Evolutionary conservation across 2,888 invertebrate genomes (phyloP).

Genomic region (Colletes collaris): DNA sequence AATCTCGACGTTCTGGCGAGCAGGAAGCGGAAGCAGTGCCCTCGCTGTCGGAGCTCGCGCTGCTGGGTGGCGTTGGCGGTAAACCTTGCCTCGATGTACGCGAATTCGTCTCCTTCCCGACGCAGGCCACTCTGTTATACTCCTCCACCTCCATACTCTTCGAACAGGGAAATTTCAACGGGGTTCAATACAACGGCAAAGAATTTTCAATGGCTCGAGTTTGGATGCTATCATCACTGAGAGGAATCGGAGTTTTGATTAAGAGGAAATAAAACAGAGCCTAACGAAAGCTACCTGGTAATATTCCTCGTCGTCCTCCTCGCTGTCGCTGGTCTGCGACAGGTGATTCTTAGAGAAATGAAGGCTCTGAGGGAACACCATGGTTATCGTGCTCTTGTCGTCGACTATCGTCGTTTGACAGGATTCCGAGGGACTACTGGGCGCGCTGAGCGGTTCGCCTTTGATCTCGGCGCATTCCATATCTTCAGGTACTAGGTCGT

Average conservation of each 20-base stretch:
- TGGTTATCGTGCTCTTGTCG: constrained; percentile 73
- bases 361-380: constrained; percentile 76
- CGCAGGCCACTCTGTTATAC: constrained; percentile 59
- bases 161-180: neutral
- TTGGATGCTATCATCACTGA: too few species aligned
- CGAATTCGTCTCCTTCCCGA: constrained; percentile 66
- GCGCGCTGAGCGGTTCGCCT: constrained; percentile 90
- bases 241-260: too few species aligned
- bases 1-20: constrained; percentile 80
- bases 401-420: constrained; percentile 66
- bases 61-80: constrained; percentile 95
- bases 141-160: constrained; percentile 77
- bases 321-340: constrained; percentile 77
- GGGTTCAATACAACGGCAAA: too few species aligned
- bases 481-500: constrained; percentile 61
- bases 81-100: constrained; percentile 83
- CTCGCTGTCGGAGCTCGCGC: constrained; percentile 92
- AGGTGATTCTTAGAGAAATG: constrained; percentile 71
- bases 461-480: constrained; percentile 85
- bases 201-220: too few species aligned
- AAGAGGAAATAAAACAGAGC: too few species aligned
- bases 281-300: constrained; percentile 70
- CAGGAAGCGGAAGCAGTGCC: constrained; percentile 88
- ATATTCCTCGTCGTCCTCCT: constrained; percentile 79
- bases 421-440: constrained; percentile 87